These are phyloP conservation scores for Lycodopsis pacificus DNA, from an alignment of 2,797 vertebrate genomes.

Conservation along the genomic window DNA sequence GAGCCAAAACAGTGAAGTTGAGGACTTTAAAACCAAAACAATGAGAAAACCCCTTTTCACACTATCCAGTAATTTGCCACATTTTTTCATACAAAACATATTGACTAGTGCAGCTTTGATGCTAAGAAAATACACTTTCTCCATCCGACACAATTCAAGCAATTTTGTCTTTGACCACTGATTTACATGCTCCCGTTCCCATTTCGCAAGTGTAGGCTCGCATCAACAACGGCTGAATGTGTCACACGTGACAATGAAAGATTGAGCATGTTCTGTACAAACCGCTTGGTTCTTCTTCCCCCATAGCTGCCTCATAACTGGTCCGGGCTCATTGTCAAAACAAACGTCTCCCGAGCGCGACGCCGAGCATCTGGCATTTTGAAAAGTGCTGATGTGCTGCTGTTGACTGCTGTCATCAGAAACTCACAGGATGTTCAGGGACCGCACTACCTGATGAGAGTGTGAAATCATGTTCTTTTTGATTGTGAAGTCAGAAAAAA, in stretches of 20 bases:
- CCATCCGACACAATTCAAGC: neutral
- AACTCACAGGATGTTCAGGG: conserved; percentile 42
- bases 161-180: neutral
- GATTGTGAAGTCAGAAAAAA: neutral
- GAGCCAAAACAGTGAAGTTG: neutral
- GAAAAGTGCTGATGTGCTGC: conserved; percentile 60
- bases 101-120: neutral
- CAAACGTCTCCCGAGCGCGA: conserved; percentile 59
- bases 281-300: conserved; percentile 23
- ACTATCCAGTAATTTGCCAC: neutral
- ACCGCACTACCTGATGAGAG: conserved; percentile 42
- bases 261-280: conserved; percentile 12
- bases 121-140: neutral
- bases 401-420: conserved; percentile 54
- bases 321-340: conserved; percentile 50
- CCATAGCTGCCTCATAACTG: conserved; percentile 33
- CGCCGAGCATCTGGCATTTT: conserved; percentile 69
- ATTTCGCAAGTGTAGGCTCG: conserved; percentile 5
- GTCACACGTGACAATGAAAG: conserved; percentile 25
- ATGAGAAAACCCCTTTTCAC: neutral
- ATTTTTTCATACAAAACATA: neutral
- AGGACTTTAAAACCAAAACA: neutral
- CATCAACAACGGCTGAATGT: conserved; percentile 22
- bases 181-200: neutral
- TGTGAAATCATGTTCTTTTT: conserved; percentile 42